Evolutionary conservation across 2,113 vertebrate species (phyloP).

Genomic region (Amphiprion ocellaris): DNA sequence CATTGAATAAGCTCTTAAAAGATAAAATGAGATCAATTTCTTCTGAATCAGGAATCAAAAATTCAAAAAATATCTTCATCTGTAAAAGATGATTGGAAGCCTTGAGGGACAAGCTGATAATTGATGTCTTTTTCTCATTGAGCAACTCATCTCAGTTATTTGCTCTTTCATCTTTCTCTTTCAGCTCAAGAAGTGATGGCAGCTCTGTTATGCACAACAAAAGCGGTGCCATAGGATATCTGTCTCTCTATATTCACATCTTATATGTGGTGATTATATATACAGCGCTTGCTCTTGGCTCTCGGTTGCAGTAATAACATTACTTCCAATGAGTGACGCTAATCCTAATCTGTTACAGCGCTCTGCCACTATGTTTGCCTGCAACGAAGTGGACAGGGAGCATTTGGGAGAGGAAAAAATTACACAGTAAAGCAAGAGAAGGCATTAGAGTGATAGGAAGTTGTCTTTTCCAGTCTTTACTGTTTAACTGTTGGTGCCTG

Average conservation of each 20-base stretch:
- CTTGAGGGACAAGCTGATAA: no score
- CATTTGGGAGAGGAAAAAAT: background rate
- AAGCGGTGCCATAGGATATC: background rate
- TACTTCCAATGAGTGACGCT: slow-evolving; percentile 47
- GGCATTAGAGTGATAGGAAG: background rate
- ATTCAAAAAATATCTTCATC: no score
- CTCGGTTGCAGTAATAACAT: slow-evolving; percentile 48
- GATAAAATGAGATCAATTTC: no score
- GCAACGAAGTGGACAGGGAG: slow-evolving; percentile 75
- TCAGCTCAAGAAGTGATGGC: background rate
- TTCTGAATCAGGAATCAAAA: no score
- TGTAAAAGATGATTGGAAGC: no score
- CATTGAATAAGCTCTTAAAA: no score
- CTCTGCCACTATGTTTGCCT: slow-evolving; percentile 76
- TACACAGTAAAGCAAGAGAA: background rate
- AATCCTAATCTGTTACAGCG: slow-evolving; percentile 53
- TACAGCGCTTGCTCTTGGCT: slow-evolving; percentile 16
- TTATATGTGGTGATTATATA: slow-evolving; percentile 17
- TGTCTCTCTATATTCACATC: slow-evolving; percentile 4
- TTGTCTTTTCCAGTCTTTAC: background rate
- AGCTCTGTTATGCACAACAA: background rate
- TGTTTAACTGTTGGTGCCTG: slow-evolving; percentile 13
- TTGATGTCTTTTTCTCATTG: no score
- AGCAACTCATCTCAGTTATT: no score
- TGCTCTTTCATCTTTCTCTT: background rate